Evolutionary conservation across 2,113 vertebrate species (phyloP), one percentile per base, ranked within the genome.

Genomic region (Aptenodytes forsteri): DNA sequence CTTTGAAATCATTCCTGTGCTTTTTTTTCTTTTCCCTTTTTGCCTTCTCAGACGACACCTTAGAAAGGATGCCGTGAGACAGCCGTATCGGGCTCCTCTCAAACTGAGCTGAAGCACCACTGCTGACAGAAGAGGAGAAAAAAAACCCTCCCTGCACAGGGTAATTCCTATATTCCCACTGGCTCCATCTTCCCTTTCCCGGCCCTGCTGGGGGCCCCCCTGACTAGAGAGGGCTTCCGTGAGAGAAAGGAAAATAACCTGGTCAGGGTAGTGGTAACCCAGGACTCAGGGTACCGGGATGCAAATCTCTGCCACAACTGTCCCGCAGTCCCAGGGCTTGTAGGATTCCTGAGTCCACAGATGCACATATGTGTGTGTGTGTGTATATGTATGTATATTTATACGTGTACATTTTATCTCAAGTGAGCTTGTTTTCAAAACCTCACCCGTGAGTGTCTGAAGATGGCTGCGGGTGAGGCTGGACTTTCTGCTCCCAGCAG

Each of bases 361-460:
- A 30, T 56, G 29, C 0, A 16, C 4, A 18, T 1, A 6, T 6
- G 2, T 30, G 1, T 47, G 0, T 19, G 0, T 58, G 1, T n/a
- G 1, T 66, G 0, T 59, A 1, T 65, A 2, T 66, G 8, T 20
- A 17, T 34, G 6, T 46, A 6, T 23, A 17, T 58, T 59, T 78
- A 46, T 81, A 47, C 17, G 8, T 46, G 7, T 32, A 4, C 11
- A 4, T 77, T 62, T 83, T 13, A 21, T 67, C 21, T 55, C 20
- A 46, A 56, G 21, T 52, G 16, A 55, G 20, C 58, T 77, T 49
- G 12, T 62, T 89, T 87, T 47, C 36, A 42, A 64, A 86, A 55
- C 30, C 29, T 83, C 78, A 13, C 20, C 7, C 0, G 1, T 44
- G 25, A 69, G 25, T 55, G 32, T 58, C 71, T 70, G 76, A 49